Base-by-base conservation (phyloP, 2,888 invertebrate genomes). In the Tupiocoris notatus region DNA sequence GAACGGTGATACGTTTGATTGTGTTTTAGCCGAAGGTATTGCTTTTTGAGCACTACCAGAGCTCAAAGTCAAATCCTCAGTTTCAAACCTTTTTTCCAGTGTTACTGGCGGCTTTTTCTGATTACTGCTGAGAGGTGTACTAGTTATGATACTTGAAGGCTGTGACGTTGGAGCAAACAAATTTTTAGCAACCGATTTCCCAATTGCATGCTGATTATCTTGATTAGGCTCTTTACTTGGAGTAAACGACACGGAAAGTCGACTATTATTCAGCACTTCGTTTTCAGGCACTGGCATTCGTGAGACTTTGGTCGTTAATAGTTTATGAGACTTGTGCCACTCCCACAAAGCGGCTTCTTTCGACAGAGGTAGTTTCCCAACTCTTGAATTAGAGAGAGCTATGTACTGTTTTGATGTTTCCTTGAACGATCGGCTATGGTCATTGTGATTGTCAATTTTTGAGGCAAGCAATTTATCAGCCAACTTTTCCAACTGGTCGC, bases 381-480 rank as follows among this genome's bases (percentile, higher is more conserved):
- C 39, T 22, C 61, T 65, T 9, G 73, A 74, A 23, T 77, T 78
- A 12, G 77, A 54, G 57, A 78, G 58, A 23, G 75, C 65, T 18
- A 77, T 78, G 66, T 78, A 78, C 39, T 77, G 74, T 17, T 61
- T 67, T 20, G 77, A 63, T 20, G 75, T 65, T 20, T 78, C 77
- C 68, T 74, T 77, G 23, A 70, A 70, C 16, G 75, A 75, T 16
- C 18, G 57, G 20, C 24, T 64, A n/a, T 22, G 24, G 21, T 71
- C 62, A 25, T 67, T 61, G 39, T 39, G 57, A 39, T 74, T 75
- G 12, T 62, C 77, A 7, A 81, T 62, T 18, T 77, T 80, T 21
- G 80, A 76, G 22, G 80, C 79, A 0, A 82, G 79, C 24, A 82
- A 65, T 54, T 79, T 81, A 39, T 81, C 81, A 59, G 82, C 82